Evolutionary conservation across 2,888 invertebrate genomes (phyloP).

Genomic region (Isotomurus palustris): DNA sequence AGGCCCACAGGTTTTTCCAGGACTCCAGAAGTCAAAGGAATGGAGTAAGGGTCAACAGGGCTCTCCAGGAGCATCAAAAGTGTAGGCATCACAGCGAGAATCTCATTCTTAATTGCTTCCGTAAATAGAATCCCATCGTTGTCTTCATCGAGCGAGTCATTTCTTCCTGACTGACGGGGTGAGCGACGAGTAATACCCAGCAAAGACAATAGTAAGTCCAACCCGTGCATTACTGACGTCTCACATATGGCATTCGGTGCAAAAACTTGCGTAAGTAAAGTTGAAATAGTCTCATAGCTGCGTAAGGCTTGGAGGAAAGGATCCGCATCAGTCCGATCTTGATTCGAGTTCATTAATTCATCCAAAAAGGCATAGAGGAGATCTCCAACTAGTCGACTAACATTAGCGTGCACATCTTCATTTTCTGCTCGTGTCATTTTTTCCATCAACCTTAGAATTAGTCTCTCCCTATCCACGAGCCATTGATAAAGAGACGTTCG

Average conservation of each 20-base stretch:
- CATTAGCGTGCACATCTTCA: slow-evolving; percentile 77
- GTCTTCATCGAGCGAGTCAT: slow-evolving; percentile 13
- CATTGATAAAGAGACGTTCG: slow-evolving; percentile 56
- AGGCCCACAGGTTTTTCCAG: slow-evolving; percentile 72
- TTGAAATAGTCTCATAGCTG: slow-evolving; percentile 62
- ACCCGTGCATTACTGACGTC: slow-evolving; percentile 50
- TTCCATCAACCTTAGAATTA: slow-evolving; percentile 72
- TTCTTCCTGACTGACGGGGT: background rate
- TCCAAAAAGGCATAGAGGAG: slow-evolving; percentile 67
- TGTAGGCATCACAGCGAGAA: slow-evolving; percentile 17
- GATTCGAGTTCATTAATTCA: slow-evolving; percentile 53
- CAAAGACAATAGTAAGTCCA: slow-evolving; percentile 8
- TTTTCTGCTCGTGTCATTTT: slow-evolving; percentile 60
- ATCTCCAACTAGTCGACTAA: slow-evolving; percentile 82
- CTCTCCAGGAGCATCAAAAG: slow-evolving; percentile 22
- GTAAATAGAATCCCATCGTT: slow-evolving; percentile 20
- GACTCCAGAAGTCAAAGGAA: slow-evolving; percentile 58
- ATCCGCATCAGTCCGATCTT: slow-evolving; percentile 62
- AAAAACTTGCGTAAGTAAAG: slow-evolving; percentile 71
- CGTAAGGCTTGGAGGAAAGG: slow-evolving; percentile 69
- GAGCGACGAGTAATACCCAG: background rate
- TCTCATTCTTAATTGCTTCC: background rate
- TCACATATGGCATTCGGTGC: slow-evolving; percentile 59
- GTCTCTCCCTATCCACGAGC: slow-evolving; percentile 59
- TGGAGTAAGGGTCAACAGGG: slow-evolving; percentile 19